phyloP scores from a whole-genome alignment of 2,888 invertebrate species.

The Trachelus tabidus region DNA sequence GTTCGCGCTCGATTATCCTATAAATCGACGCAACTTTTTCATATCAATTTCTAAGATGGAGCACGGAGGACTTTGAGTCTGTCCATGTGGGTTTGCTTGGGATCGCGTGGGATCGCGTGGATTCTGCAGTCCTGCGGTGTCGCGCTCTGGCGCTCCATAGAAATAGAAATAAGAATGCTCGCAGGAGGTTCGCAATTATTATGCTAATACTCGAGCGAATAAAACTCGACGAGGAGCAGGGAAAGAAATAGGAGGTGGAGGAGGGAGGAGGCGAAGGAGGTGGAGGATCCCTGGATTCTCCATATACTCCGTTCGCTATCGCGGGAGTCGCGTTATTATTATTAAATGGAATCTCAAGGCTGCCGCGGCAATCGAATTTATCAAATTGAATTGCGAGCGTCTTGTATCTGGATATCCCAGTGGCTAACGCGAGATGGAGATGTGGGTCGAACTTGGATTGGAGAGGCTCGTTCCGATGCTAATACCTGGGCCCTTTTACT shows the following conservation, averaged over 20 bases:
- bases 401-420: slow-evolving; percentile 2
- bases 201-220: slow-evolving; percentile 54
- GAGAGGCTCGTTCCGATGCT: slow-evolving; percentile 44
- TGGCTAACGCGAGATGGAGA: slow-evolving; percentile 6
- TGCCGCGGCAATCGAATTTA: slow-evolving; percentile 52
- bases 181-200: slow-evolving; percentile 51
- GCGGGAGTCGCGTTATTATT: slow-evolving; percentile 41
- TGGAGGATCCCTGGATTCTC: not conserved
- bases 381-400: slow-evolving; percentile 48
- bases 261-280: not conserved
- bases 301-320: not conserved
- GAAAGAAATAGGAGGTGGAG: not conserved
- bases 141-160: slow-evolving; percentile 5
- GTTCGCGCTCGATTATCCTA: slow-evolving; percentile 29
- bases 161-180: slow-evolving; percentile 18
- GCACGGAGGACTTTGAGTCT: not conserved
- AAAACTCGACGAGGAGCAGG: slow-evolving; percentile 32
- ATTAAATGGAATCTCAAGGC: slow-evolving; percentile 59
- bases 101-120: too few species aligned
- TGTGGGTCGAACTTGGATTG: slow-evolving; percentile 30
- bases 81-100: not conserved
- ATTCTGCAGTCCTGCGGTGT: too few species aligned
- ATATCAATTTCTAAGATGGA: slow-evolving; percentile 15
- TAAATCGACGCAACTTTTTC: slow-evolving; percentile 30
- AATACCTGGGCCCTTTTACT: slow-evolving; percentile 32